Conservation (phyloP, 2,113 vertebrate species). For the Scomber japonicus region DNA sequence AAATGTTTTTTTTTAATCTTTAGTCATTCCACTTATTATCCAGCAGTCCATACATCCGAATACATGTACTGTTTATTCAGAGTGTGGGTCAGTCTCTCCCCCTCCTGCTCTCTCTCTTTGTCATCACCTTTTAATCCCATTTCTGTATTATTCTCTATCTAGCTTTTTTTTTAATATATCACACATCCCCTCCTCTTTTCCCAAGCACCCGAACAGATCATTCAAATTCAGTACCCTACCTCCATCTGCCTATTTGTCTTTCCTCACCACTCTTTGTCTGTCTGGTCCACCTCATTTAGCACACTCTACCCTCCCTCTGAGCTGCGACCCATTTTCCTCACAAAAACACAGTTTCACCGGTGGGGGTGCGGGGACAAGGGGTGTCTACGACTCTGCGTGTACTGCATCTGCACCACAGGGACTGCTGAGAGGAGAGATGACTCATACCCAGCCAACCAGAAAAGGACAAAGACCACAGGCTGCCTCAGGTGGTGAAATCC, state of each 20-base stretch:
- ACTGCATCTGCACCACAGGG: neutral
- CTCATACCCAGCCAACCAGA: slow-evolving; percentile 23
- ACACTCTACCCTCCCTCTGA: slow-evolving; percentile 37
- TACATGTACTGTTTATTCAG: neutral
- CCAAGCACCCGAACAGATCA: slow-evolving; percentile 26
- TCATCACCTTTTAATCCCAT: neutral
- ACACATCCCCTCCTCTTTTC: neutral
- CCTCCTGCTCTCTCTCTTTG: neutral
- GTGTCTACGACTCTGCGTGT: neutral
- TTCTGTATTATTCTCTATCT: neutral
- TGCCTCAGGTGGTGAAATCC: slow-evolving; percentile 2
- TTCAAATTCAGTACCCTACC: slow-evolving; percentile 49
- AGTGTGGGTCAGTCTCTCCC: neutral
- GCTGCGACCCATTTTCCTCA: slow-evolving; percentile 60
- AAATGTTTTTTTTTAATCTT: neutral
- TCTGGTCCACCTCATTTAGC: slow-evolving; percentile 18
- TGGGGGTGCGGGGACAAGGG: neutral
- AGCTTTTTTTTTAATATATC: neutral
- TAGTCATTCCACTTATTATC: neutral
- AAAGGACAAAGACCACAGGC: slow-evolving; percentile 20
- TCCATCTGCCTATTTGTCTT: neutral
- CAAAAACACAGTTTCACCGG: slow-evolving; percentile 7
- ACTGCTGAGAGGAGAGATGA: slow-evolving; percentile 8
- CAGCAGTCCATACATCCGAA: neutral
- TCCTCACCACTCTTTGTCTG: slow-evolving; percentile 19